These are phyloP conservation scores for Poecilus cupreus DNA, from an alignment of 2,888 invertebrate genomes.

Conservation along the genomic window DNA sequence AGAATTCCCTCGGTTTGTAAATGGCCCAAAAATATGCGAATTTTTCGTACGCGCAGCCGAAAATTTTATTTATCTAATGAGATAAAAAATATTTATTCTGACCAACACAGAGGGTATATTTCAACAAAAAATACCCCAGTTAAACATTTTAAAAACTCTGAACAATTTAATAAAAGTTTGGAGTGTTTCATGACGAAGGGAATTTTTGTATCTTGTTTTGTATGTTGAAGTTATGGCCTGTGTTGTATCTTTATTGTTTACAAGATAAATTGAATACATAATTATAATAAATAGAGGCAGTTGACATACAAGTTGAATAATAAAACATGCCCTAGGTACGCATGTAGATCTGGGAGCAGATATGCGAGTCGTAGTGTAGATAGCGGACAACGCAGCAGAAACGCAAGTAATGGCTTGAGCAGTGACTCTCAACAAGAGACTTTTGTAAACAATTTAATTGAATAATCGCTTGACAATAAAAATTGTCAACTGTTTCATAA, in stretches of 20 bases:
- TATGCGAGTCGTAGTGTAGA: constrained; percentile 19
- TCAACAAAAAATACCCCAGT: too few species aligned
- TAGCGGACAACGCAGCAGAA: not conserved
- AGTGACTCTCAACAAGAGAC: constrained; percentile 1
- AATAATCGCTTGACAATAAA: too few species aligned
- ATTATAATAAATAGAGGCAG: constrained; percentile 38
- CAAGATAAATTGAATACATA: constrained; percentile 42
- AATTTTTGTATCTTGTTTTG: too few species aligned
- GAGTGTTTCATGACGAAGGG: too few species aligned
- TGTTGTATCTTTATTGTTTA: constrained; percentile 26
- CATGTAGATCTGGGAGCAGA: constrained; percentile 33
- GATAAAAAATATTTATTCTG: too few species aligned
- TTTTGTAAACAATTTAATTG: too few species aligned
- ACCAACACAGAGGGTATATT: too few species aligned
- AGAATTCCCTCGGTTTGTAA: not conserved
- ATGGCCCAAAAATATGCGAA: too few species aligned
- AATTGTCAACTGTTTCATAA: too few species aligned
- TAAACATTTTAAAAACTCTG: too few species aligned
- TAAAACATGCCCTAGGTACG: constrained; percentile 40
- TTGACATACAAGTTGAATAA: constrained; percentile 40
- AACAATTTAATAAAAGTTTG: too few species aligned
- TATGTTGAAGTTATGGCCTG: too few species aligned
- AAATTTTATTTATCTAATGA: not conserved
- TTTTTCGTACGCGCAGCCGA: not conserved
- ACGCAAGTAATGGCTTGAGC: constrained; percentile 26